Evolutionary conservation across 2,797 vertebrate genomes (phyloP).

Genomic region (Rhynchonycteris naso): DNA sequence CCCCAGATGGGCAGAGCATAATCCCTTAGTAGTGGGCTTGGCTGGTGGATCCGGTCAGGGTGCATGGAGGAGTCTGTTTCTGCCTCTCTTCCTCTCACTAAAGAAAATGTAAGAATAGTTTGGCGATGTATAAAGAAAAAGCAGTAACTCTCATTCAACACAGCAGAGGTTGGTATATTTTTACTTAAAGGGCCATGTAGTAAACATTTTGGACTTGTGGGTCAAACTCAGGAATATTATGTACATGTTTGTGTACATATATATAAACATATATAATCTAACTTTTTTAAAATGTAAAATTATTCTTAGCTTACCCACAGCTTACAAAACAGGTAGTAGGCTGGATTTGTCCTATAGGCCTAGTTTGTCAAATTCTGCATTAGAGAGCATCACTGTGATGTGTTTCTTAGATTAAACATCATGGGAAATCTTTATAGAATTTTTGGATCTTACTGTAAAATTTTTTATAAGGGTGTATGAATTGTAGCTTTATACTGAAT

Average conservation of each 20-base stretch:
- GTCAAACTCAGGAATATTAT: not conserved
- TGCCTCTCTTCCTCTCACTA: too few species aligned
- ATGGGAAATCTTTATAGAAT: not conserved
- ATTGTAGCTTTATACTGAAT: not conserved
- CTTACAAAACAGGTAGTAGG: not conserved
- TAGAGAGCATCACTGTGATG: not conserved
- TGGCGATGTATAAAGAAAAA: not conserved
- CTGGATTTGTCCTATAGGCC: not conserved
- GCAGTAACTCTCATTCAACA: not conserved
- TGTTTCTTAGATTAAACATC: not conserved
- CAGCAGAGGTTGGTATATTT: not conserved
- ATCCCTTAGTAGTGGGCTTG: too few species aligned
- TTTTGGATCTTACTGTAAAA: not conserved
- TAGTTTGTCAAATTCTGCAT: not conserved
- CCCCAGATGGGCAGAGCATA: too few species aligned
- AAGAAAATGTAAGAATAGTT: not conserved
- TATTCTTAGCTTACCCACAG: not conserved
- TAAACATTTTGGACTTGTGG: conserved; percentile 16
- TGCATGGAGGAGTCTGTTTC: too few species aligned
- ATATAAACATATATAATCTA: not conserved
- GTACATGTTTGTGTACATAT: not conserved
- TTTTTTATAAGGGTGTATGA: not conserved
- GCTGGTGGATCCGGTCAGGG: too few species aligned
- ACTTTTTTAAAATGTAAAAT: conserved; percentile 31
- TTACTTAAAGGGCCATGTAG: not conserved